Conservation (phyloP, 2,113 vertebrate species). For the Thunnus thynnus region DNA sequence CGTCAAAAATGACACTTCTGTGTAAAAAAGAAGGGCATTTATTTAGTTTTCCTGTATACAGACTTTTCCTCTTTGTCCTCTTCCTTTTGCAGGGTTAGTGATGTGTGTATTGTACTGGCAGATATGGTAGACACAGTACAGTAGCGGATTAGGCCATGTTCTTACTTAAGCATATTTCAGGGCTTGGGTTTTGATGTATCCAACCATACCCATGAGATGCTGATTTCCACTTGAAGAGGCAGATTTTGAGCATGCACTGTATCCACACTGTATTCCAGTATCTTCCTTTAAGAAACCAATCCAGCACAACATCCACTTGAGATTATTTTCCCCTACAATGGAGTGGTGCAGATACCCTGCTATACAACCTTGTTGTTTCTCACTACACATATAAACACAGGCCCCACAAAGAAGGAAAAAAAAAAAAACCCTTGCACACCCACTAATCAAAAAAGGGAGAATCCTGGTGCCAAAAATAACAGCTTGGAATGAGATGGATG, state of each 20-base stretch:
- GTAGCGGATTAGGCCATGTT: slow-evolving; percentile 65
- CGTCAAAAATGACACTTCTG: neutral
- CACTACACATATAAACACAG: slow-evolving; percentile 33
- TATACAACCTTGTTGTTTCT: slow-evolving; percentile 46
- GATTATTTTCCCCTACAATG: slow-evolving; percentile 32
- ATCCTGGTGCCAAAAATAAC: slow-evolving; percentile 84
- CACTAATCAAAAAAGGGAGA: slow-evolving; percentile 83
- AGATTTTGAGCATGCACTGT: slow-evolving; percentile 31
- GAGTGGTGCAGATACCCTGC: slow-evolving; percentile 11
- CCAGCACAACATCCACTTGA: slow-evolving; percentile 27
- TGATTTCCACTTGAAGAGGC: slow-evolving; percentile 54
- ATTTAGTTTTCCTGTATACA: neutral
- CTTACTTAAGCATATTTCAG: slow-evolving; percentile 62
- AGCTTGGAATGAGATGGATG: slow-evolving; percentile 82
- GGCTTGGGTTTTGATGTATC: slow-evolving; percentile 52
- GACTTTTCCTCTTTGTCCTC: neutral
- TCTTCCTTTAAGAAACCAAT: slow-evolving; percentile 32
- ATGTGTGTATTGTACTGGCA: slow-evolving; percentile 37
- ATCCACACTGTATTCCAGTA: slow-evolving; percentile 8
- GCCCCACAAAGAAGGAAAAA: slow-evolving; percentile 15
- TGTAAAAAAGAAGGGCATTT: neutral
- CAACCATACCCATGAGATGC: slow-evolving; percentile 50
- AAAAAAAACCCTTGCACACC: slow-evolving; percentile 63
- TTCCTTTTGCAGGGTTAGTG: slow-evolving; percentile 2
- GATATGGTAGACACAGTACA: slow-evolving; percentile 28